Conservation (phyloP, 2,797 vertebrate genomes). For the Cyclura pinguis region DNA sequence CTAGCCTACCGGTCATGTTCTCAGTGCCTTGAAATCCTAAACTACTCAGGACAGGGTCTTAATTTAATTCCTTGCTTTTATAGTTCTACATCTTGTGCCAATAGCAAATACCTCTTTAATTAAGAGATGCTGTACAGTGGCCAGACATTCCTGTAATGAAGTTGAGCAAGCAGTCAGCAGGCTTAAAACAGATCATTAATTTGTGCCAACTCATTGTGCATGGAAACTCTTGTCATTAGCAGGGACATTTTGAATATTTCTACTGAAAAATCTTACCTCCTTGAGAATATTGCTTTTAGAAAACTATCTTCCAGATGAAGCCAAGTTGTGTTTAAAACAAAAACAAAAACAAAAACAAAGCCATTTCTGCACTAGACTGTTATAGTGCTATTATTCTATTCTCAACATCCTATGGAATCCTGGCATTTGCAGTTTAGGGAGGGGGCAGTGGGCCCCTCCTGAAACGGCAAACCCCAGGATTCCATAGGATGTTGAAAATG, state of each 20-base stretch:
- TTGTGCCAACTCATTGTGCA: constrained; percentile 43
- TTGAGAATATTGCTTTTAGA: background rate
- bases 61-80: constrained; percentile 42
- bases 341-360: too few species aligned
- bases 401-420: too few species aligned
- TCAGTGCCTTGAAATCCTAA: constrained; percentile 16
- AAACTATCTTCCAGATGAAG: background rate
- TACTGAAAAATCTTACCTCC: background rate
- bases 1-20: constrained; percentile 7
- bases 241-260: constrained; percentile 13
- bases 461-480: too few species aligned
- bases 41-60: constrained; percentile 31
- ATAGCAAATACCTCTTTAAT: constrained; percentile 49
- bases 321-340: background rate
- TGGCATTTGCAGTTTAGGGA: too few species aligned
- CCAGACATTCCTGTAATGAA: constrained; percentile 48
- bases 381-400: too few species aligned
- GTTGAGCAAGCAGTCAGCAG: constrained; percentile 31
- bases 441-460: too few species aligned
- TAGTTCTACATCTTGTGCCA: constrained; percentile 42
- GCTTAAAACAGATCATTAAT: constrained; percentile 42
- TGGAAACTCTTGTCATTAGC: constrained; percentile 30
- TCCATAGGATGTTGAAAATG: too few species aligned
- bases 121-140: constrained; percentile 41
- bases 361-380: too few species aligned